These are phyloP conservation scores for Penaeus monodon DNA, from an alignment of 2,888 invertebrate genomes.

Conservation along the genomic window DNA sequence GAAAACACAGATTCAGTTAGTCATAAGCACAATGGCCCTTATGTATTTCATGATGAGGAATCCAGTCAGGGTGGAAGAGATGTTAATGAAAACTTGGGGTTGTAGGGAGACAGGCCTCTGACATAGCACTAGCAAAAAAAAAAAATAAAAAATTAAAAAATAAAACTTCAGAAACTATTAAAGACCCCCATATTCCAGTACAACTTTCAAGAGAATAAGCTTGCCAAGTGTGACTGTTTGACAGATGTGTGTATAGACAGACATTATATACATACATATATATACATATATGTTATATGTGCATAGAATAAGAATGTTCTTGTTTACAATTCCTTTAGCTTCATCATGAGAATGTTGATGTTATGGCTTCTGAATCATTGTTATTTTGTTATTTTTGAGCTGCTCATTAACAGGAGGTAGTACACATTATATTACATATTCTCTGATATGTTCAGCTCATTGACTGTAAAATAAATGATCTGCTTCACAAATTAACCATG, in stretches of 20 bases:
- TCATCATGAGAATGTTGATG: slow-evolving; percentile 30
- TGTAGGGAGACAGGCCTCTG: slow-evolving; percentile 48
- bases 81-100: slow-evolving; percentile 52
- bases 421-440: background rate
- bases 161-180: background rate
- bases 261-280: slow-evolving; percentile 19
- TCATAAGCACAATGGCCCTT: slow-evolving; percentile 37
- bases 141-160: too few relatives aligned
- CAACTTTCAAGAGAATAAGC: slow-evolving; percentile 46
- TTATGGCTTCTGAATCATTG: slow-evolving; percentile 14
- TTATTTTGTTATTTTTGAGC: slow-evolving; percentile 17
- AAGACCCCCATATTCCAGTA: slow-evolving; percentile 42
- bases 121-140: slow-evolving; percentile 51
- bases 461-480: background rate
- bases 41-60: slow-evolving; percentile 46
- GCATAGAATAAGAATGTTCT: slow-evolving; percentile 30
- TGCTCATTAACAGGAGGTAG: slow-evolving; percentile 25
- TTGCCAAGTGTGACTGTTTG: slow-evolving; percentile 35
- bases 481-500: too few relatives aligned
- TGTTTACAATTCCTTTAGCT: slow-evolving; percentile 30
- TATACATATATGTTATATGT: slow-evolving; percentile 32
- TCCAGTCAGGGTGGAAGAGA: slow-evolving; percentile 48
- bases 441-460: slow-evolving; percentile 11
- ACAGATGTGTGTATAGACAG: slow-evolving; percentile 37
- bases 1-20: slow-evolving; percentile 15